These are phyloP conservation scores for Tetragonula clypearis DNA, from an alignment of 1,140 invertebrate genomes.

Conservation along the genomic window DNA sequence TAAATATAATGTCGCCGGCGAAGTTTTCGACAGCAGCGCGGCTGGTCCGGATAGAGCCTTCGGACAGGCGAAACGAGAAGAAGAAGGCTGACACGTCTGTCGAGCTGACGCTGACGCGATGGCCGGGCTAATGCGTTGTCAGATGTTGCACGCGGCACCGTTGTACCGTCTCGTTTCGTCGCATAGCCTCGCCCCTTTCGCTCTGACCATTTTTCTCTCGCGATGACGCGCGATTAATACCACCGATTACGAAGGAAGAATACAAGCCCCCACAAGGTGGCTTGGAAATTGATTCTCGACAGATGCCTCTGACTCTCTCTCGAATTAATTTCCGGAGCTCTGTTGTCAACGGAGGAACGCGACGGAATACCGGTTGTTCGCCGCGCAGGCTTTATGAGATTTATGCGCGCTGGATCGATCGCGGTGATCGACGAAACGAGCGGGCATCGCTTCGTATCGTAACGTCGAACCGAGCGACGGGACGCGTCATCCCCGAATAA, in stretches of 20 bases:
- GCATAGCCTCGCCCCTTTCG: neutral
- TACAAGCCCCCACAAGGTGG: no score
- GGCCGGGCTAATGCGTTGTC: constrained; percentile 73
- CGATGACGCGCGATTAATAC: constrained; percentile 38
- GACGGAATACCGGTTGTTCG: neutral
- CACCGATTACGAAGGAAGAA: constrained; percentile 22
- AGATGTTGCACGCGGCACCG: constrained; percentile 59
- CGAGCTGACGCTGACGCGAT: constrained; percentile 18
- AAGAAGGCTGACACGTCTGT: constrained; percentile 54
- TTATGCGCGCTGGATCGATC: constrained; percentile 20
- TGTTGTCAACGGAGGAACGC: neutral
- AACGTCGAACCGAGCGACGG: neutral
- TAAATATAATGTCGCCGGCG: constrained; percentile 72
- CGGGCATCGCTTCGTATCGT: neutral
- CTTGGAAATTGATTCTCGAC: constrained; percentile 14
- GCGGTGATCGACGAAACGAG: constrained; percentile 11
- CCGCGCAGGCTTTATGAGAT: neutral
- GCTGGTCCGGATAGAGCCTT: constrained; percentile 36
- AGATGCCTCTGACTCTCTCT: neutral
- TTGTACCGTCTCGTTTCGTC: neutral
- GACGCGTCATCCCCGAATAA: constrained; percentile 62
- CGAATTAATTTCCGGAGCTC: constrained; percentile 11
- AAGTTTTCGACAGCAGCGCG: constrained; percentile 67
- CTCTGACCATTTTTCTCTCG: neutral
- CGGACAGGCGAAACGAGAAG: constrained; percentile 35